Evolutionary conservation across 2,113 vertebrate genomes (phyloP).

Genomic region (Sciurus niger): DNA sequence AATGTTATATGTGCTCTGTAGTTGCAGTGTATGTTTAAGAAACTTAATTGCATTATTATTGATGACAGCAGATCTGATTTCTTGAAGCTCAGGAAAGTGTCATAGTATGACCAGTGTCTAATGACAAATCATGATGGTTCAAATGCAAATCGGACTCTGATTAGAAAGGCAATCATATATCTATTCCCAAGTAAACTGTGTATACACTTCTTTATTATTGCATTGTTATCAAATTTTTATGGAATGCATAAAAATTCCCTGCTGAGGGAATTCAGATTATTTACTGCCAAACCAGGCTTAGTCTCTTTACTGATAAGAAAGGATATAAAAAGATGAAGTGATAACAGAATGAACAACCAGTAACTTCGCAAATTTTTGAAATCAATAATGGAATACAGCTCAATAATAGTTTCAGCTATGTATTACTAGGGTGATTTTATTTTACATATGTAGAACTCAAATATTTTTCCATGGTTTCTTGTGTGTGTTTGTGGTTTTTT

Average conservation of each 20-base stretch:
- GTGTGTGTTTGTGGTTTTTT: not conserved
- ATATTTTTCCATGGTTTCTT: not conserved
- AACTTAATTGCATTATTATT: constrained; percentile 53
- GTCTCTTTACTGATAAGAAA: constrained; percentile 20
- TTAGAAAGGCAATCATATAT: constrained; percentile 31
- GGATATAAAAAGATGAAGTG: not conserved
- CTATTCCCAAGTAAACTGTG: not conserved
- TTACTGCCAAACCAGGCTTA: not conserved
- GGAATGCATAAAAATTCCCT: not conserved
- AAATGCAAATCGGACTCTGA: constrained; percentile 56
- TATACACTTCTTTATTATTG: constrained; percentile 20
- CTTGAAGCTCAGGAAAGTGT: constrained; percentile 1
- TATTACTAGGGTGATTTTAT: not conserved
- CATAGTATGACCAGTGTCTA: not conserved
- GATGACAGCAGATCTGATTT: not conserved
- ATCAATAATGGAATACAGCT: not conserved
- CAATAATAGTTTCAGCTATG: not conserved
- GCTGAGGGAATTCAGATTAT: not conserved
- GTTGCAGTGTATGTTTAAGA: constrained; percentile 12
- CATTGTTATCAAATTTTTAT: constrained; percentile 49
- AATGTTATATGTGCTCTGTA: not conserved
- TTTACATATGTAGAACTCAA: not conserved
- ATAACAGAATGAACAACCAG: not conserved
- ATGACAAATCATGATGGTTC: constrained; percentile 52
- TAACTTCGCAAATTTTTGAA: not conserved